These are phyloP conservation scores for Cuculus canorus DNA, from an alignment of 2,797 vertebrate species.

Conservation along the genomic window DNA sequence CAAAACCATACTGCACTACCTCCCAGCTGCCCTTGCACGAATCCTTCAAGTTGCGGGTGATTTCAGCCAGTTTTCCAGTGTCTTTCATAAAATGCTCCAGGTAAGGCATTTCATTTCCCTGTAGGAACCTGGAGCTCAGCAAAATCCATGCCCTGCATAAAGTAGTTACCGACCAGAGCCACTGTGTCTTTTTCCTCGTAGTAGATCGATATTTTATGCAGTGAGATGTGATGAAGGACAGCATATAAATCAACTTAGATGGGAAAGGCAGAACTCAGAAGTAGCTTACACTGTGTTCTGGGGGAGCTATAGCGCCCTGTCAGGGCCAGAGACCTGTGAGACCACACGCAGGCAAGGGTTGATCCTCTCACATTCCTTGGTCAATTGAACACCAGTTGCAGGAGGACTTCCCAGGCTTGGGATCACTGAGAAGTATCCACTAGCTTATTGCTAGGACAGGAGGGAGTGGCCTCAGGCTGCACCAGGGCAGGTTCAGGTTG, in stretches of 20 bases:
- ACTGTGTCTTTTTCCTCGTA: neutral
- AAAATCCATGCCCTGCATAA: neutral
- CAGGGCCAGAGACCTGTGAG: too few species aligned
- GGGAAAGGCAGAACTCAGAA: neutral
- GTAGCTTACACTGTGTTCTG: neutral
- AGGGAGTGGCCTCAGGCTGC: too few species aligned
- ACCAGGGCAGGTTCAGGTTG: too few species aligned
- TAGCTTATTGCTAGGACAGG: neutral
- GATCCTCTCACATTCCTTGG: neutral
- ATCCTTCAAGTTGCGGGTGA: neutral
- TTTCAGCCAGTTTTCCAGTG: neutral
- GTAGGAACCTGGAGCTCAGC: neutral
- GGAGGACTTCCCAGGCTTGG: neutral
- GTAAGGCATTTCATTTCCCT: neutral
- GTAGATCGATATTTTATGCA: neutral
- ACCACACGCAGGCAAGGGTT: neutral
- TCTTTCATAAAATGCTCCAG: neutral
- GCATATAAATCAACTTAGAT: neutral
- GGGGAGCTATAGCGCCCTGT: fast-evolving
- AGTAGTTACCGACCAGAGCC: neutral
- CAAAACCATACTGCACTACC: neutral
- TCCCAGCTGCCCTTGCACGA: neutral
- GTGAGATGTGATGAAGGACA: neutral
- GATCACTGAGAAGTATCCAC: neutral
- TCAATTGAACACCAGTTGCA: neutral